phyloP scores from a whole-genome alignment of 2,113 vertebrate species.

The Esox niger region DNA sequence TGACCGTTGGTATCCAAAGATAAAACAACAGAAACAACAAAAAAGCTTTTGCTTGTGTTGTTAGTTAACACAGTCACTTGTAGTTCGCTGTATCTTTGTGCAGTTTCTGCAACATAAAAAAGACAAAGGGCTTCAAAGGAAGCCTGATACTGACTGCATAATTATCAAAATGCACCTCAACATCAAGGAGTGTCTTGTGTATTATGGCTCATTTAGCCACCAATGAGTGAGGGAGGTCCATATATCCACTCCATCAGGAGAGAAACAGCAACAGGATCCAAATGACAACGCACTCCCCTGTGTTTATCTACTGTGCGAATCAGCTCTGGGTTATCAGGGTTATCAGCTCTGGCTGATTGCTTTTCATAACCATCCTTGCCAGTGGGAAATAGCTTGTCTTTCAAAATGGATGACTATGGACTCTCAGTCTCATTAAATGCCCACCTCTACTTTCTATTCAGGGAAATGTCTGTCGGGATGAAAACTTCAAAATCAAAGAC shows the following conservation, averaged over 20 bases:
- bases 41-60: conserved; percentile 23
- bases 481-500: neutral
- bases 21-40: conserved; percentile 38
- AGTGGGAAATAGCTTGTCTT: conserved; percentile 54
- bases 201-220: conserved; percentile 37
- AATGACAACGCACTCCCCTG: conserved; percentile 50
- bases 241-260: conserved; percentile 45
- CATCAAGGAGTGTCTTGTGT: conserved; percentile 6
- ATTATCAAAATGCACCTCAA: conserved; percentile 28
- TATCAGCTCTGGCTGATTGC: conserved; percentile 54
- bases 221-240: conserved; percentile 40
- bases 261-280: conserved; percentile 29
- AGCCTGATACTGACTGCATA: neutral
- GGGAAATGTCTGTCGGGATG: too few species aligned
- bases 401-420: conserved; percentile 34
- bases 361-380: conserved; percentile 49
- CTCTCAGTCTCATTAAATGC: conserved; percentile 28
- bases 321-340: conserved; percentile 49
- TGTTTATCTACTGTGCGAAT: conserved; percentile 49
- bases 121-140: conserved; percentile 44
- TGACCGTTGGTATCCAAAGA: conserved; percentile 26
- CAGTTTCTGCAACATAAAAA: neutral
- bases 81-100: conserved; percentile 19
- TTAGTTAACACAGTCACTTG: conserved; percentile 30
- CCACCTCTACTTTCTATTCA: neutral